These are phyloP conservation scores for Syndactyla subalaris DNA, from an alignment of 2,797 vertebrate genomes.

Conservation along the genomic window DNA sequence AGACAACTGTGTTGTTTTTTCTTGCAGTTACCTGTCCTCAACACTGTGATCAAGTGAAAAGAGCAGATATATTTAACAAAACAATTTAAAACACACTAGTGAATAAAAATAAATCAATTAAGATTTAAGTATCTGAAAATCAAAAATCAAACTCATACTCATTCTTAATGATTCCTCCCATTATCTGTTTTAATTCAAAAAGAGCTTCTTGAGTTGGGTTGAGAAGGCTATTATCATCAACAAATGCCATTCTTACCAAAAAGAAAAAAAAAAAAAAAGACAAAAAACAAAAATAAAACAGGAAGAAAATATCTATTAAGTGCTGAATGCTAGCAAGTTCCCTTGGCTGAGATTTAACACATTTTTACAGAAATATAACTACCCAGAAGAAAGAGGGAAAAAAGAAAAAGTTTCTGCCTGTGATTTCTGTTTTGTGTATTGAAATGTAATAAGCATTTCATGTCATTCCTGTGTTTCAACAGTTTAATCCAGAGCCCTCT, in stretches of 20 bases:
- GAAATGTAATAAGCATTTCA: not conserved
- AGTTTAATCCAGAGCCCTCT: not conserved
- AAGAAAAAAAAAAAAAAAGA: not conserved
- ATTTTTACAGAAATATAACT: not conserved
- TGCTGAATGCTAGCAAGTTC: not conserved
- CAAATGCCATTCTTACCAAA: not conserved
- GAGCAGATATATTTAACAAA: not conserved
- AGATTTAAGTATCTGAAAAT: constrained; percentile 7
- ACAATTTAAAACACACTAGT: not conserved
- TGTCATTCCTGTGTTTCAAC: not conserved
- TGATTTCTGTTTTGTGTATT: not conserved
- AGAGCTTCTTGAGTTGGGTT: not conserved
- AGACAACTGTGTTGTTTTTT: not conserved
- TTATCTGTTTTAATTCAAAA: not conserved
- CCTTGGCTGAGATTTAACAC: not conserved
- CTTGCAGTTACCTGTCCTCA: not conserved
- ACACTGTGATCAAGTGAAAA: not conserved
- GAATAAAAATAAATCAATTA: not conserved
- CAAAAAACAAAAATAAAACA: no score
- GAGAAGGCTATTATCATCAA: not conserved
- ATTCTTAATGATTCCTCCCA: not conserved
- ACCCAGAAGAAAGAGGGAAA: fast-evolving
- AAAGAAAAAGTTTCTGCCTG: not conserved
- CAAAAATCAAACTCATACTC: not conserved
- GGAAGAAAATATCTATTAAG: not conserved